These are phyloP conservation scores for Fopius arisanus DNA, from an alignment of 1,140 invertebrate species.

Conservation along the genomic window DNA sequence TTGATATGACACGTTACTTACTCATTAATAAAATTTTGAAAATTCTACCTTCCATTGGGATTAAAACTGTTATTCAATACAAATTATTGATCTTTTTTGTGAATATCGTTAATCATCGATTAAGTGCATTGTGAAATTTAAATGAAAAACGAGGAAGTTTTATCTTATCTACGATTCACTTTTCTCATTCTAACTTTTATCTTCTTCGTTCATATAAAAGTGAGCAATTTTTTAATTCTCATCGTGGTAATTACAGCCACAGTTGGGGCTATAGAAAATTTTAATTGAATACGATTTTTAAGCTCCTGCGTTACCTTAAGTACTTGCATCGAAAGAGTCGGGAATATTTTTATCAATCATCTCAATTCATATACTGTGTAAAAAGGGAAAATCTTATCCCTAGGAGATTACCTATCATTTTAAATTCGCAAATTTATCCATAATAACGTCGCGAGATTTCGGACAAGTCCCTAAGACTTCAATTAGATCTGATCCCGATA, in stretches of 20 bases:
- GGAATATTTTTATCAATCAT: background rate
- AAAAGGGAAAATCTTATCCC: background rate
- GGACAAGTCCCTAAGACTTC: background rate
- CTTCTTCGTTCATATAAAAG: background rate
- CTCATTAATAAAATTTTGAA: background rate
- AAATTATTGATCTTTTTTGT: background rate
- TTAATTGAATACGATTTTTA: constrained; percentile 11
- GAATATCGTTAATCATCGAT: no score
- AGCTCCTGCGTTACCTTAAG: constrained; percentile 1
- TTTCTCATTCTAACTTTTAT: background rate
- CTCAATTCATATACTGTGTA: background rate
- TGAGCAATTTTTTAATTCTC: constrained; percentile 8
- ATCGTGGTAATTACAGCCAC: background rate
- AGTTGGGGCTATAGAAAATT: background rate
- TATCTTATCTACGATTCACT: background rate
- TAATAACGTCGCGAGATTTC: background rate
- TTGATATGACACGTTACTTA: background rate
- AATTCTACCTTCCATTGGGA: background rate
- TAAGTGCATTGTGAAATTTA: background rate
- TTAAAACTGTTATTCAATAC: background rate
- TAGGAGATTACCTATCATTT: no score
- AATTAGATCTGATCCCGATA: background rate
- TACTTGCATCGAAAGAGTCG: constrained; percentile 2
- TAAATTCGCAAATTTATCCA: background rate
- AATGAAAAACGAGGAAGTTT: background rate